Evolutionary conservation across 2,888 invertebrate species (phyloP).

Genomic region (Limnephilus marmoratus): DNA sequence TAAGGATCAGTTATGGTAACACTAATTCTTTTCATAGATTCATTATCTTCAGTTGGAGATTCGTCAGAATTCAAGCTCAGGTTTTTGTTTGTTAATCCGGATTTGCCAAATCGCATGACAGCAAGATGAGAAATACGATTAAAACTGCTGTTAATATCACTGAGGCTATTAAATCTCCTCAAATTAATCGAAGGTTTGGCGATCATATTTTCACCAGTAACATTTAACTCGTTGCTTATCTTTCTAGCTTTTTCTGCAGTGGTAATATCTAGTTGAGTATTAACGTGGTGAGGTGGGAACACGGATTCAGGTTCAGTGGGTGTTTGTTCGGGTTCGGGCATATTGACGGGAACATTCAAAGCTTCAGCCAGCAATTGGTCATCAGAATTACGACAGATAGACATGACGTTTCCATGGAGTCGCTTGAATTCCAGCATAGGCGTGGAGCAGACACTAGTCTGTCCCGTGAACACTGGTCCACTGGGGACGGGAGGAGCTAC

Average conservation of each 20-base stretch:
- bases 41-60: conserved; percentile 71
- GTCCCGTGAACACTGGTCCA: conserved; percentile 79
- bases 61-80: conserved; percentile 69
- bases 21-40: conserved; percentile 74
- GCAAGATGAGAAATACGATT: conserved; percentile 78
- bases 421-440: conserved; percentile 88
- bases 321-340: neutral
- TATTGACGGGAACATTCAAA: conserved; percentile 55
- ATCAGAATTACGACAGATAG: conserved; percentile 84
- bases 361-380: conserved; percentile 68
- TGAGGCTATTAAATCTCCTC: conserved; percentile 78
- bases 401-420: conserved; percentile 83
- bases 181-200: conserved; percentile 74
- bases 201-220: conserved; percentile 74
- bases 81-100: conserved; percentile 69
- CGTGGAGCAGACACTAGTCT: conserved; percentile 87
- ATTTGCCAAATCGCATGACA: conserved; percentile 76
- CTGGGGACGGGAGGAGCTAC: conserved; percentile 76
- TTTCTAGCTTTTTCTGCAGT: conserved; percentile 71
- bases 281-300: neutral
- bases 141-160: conserved; percentile 80
- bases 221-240: conserved; percentile 58
- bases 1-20: conserved; percentile 88
- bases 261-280: conserved; percentile 64
- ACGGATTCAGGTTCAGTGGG: conserved; percentile 12